A percentile compares a stretch with the other conserved stretches of the same genome.
These are phyloP conservation scores for Trachelus stipa DNA, from an alignment of 2,888 invertebrate species.

Conservation along the genomic window DNA sequence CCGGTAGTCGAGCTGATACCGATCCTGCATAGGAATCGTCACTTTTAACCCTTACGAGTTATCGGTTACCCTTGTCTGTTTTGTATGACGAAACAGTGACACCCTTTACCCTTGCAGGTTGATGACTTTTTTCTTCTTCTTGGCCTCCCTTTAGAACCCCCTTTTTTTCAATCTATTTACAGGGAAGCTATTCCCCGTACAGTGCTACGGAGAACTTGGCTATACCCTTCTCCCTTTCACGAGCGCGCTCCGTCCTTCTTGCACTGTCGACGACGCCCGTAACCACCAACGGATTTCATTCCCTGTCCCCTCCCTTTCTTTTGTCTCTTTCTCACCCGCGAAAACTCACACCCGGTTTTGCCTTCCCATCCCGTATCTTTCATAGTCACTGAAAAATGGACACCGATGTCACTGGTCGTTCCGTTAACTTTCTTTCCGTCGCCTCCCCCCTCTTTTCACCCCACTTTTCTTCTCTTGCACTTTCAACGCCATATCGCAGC, in stretches of 20 bases:
- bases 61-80: neutral
- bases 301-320: conserved; percentile 23
- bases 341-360: neutral
- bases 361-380: neutral
- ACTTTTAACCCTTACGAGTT: neutral
- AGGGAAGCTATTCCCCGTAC: neutral
- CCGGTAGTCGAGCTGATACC: neutral
- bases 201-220: neutral
- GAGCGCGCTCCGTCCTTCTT: neutral
- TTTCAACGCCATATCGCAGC: neutral
- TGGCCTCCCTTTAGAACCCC: neutral
- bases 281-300: conserved; percentile 29
- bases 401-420: neutral
- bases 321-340: conserved; percentile 18
- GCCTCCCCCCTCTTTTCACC: neutral
- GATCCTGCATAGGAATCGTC: neutral
- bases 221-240: neutral
- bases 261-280: conserved; percentile 35
- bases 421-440: neutral
- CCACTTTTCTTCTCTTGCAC: neutral
- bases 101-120: neutral
- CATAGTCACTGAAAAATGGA: neutral
- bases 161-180: neutral
- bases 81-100: neutral
- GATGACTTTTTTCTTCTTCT: neutral